These are phyloP conservation scores for Eutrigla gurnardus DNA, from an alignment of 2,797 vertebrate genomes.

Conservation along the genomic window DNA sequence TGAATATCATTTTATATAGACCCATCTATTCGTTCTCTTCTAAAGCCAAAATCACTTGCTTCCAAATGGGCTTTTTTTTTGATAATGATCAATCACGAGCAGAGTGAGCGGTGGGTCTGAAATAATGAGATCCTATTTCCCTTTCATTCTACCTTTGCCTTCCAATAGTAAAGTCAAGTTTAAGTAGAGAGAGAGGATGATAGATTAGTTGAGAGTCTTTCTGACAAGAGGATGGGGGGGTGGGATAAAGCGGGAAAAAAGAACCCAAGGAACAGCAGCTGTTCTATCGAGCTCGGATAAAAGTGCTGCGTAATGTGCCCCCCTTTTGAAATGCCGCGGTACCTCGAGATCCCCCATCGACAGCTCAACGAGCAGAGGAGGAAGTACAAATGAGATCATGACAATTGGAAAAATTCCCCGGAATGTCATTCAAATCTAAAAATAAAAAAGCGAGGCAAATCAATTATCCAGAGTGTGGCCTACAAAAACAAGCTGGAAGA, in stretches of 20 bases:
- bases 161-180: slow-evolving; percentile 75
- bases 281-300: slow-evolving; percentile 68
- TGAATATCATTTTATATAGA: slow-evolving; percentile 55
- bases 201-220: slow-evolving; percentile 73
- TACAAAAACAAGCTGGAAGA: slow-evolving; percentile 57
- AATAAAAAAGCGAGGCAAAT: slow-evolving; percentile 67
- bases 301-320: slow-evolving; percentile 77
- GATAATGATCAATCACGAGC: slow-evolving; percentile 79
- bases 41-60: slow-evolving; percentile 69
- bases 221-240: slow-evolving; percentile 48
- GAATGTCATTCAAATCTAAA: slow-evolving; percentile 83
- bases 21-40: slow-evolving; percentile 49
- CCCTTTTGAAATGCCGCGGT: slow-evolving; percentile 51
- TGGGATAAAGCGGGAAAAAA: slow-evolving; percentile 55
- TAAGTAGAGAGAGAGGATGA: slow-evolving; percentile 70
- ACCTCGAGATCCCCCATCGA: slow-evolving; percentile 51
- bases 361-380: slow-evolving; percentile 59
- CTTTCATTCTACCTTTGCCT: slow-evolving; percentile 75
- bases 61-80: slow-evolving; percentile 70
- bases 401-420: slow-evolving; percentile 82
- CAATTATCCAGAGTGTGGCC: slow-evolving; percentile 71
- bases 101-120: slow-evolving; percentile 69
- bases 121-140: slow-evolving; percentile 83
- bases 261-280: slow-evolving; percentile 69
- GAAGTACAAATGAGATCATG: slow-evolving; percentile 78